A percentile compares a stretch with the other conserved stretches of the same genome.
Evolutionary conservation across 2,113 vertebrate genomes (phyloP).

Genomic region (Danio rerio): DNA sequence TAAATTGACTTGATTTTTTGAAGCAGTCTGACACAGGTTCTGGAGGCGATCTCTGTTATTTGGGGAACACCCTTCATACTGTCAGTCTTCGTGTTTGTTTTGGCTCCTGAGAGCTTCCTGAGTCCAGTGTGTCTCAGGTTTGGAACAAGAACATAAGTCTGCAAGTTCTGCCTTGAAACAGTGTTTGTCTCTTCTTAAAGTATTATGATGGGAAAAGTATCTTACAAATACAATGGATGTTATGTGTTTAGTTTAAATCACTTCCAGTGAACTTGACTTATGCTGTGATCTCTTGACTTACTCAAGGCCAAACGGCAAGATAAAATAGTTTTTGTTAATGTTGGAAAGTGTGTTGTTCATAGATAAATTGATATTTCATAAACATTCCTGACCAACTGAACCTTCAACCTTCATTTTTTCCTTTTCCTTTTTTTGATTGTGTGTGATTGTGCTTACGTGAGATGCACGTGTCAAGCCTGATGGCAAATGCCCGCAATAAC

Average conservation of each 20-base stretch:
- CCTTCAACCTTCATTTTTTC: constrained; percentile 3
- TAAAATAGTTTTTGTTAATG: constrained; percentile 42
- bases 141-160: constrained; percentile 14
- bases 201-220: constrained; percentile 3
- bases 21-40: neutral
- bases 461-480: neutral
- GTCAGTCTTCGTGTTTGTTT: constrained; percentile 13
- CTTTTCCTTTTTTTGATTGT: neutral
- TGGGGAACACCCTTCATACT: constrained; percentile 11
- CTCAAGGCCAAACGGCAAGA: constrained; percentile 1
- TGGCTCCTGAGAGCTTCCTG: constrained; percentile 24
- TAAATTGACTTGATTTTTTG: neutral
- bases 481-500: neutral
- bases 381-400: constrained; percentile 34
- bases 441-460: neutral
- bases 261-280: neutral
- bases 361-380: constrained; percentile 35
- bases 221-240: constrained; percentile 17
- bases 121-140: constrained; percentile 19
- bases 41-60: constrained; percentile 10
- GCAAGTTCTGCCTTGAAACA: neutral
- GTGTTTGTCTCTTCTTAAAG: constrained; percentile 27
- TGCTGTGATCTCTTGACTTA: constrained; percentile 10
- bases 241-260: constrained; percentile 30
- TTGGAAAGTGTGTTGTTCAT: constrained; percentile 32